Conservation (phyloP, 2,797 vertebrate species). For the Aplochiton taeniatus region DNA sequence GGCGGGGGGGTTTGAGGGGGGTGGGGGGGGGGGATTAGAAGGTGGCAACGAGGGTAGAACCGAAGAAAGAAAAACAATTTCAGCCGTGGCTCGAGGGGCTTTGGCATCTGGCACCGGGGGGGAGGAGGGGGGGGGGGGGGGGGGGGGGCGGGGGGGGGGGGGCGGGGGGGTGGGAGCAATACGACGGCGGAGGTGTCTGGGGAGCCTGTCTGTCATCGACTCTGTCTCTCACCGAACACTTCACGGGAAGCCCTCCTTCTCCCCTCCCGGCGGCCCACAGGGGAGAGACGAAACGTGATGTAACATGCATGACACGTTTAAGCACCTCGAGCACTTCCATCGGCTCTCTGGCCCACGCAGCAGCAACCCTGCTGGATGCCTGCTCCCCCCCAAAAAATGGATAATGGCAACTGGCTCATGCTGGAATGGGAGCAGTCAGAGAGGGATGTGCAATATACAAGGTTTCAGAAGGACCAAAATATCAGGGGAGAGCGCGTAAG, state of each 20-base stretch:
- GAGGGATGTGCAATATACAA: slow-evolving; percentile 70
- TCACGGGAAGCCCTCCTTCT: slow-evolving; percentile 25
- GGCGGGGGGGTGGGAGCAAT: slow-evolving; percentile 33
- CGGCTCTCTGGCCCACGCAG: slow-evolving; percentile 37
- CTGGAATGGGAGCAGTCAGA: slow-evolving; percentile 52
- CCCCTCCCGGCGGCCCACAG: slow-evolving; percentile 39
- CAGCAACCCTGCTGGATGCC: slow-evolving; percentile 36
- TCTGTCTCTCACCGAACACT: slow-evolving; percentile 36
- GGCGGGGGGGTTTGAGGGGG: slow-evolving; percentile 56
- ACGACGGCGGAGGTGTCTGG: slow-evolving; percentile 26
- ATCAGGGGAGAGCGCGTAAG: slow-evolving; percentile 3
- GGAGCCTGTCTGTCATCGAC: slow-evolving; percentile 30
- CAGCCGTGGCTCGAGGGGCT: slow-evolving; percentile 38
- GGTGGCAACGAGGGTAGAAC: slow-evolving; percentile 29
- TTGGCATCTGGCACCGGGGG: slow-evolving; percentile 37
- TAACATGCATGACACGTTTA: slow-evolving; percentile 41
- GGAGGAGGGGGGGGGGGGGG: too few relatives aligned
- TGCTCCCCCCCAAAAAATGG: slow-evolving; percentile 41
- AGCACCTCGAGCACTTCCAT: slow-evolving; percentile 45
- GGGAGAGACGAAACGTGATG: slow-evolving; percentile 47
- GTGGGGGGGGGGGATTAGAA: slow-evolving; percentile 31
- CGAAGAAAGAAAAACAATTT: slow-evolving; percentile 18
- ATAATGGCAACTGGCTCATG: slow-evolving; percentile 42
- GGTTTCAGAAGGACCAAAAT: slow-evolving; percentile 30
- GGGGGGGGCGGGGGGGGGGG: too few relatives aligned